Evolutionary conservation across 2,797 vertebrate genomes (phyloP).

Genomic region (Schizothorax lantsangensis): DNA sequence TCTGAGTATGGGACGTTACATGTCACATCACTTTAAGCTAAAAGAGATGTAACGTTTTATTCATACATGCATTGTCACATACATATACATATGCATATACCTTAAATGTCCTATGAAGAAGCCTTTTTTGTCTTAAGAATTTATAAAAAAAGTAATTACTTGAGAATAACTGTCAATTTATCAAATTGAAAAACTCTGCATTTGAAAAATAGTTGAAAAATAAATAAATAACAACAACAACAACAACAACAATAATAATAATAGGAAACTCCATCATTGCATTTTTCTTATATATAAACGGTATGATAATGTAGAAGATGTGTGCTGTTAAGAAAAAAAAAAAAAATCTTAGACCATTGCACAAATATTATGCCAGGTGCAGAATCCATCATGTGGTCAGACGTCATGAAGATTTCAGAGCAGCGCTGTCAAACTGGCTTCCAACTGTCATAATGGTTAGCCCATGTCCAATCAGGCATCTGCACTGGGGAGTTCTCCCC

Average conservation of each 20-base stretch:
- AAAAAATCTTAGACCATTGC: not conserved
- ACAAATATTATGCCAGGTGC: constrained; percentile 22
- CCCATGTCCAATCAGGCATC: constrained; percentile 50
- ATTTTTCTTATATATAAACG: not conserved
- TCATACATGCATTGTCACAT: not conserved
- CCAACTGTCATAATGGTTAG: constrained; percentile 48
- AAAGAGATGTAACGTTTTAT: not conserved
- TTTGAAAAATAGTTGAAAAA: no score
- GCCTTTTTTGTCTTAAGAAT: not conserved
- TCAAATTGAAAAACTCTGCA: not conserved
- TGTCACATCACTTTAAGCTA: not conserved
- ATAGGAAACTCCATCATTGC: not conserved
- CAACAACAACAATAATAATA: not conserved
- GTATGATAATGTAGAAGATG: not conserved
- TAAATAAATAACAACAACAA: no score
- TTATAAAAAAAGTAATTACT: not conserved
- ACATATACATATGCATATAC: not conserved
- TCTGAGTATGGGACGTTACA: not conserved
- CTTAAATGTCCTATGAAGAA: not conserved
- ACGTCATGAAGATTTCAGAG: constrained; percentile 31
- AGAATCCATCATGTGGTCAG: constrained; percentile 13
- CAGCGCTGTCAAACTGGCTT: constrained; percentile 12
- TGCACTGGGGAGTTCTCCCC: constrained; percentile 56
- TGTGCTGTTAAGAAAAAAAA: not conserved
- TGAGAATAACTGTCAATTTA: not conserved